Percentiles rank a stretch among this genome's conserved stretches.
These are phyloP conservation scores for Dascyllus trimaculatus DNA, from an alignment of 2,113 vertebrate species.

Conservation along the genomic window DNA sequence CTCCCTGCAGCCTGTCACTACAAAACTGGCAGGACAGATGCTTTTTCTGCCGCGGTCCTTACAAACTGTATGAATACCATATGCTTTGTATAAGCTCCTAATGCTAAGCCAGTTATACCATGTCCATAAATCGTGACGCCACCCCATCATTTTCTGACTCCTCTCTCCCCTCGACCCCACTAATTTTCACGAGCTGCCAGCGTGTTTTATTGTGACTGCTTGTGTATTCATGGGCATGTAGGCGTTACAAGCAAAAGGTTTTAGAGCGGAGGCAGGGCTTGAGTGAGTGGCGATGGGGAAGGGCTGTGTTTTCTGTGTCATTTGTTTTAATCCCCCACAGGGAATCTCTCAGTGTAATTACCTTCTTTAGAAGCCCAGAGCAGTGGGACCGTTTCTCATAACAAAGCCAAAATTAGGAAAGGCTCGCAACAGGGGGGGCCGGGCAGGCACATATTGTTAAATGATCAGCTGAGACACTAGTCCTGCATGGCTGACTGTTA, in stretches of 20 bases:
- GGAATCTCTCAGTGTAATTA: conserved; percentile 79
- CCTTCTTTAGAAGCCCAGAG: conserved; percentile 72
- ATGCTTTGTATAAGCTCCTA: conserved; percentile 64
- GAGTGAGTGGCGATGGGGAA: conserved; percentile 45
- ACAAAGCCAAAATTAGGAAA: conserved; percentile 68
- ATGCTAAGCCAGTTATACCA: conserved; percentile 46
- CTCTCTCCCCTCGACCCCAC: conserved; percentile 37
- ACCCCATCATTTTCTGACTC: conserved; percentile 26
- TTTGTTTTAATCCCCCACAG: conserved; percentile 79
- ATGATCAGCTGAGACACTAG: conserved; percentile 58
- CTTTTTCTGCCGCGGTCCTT: conserved; percentile 35
- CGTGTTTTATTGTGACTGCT: conserved; percentile 64
- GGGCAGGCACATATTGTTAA: conserved; percentile 58
- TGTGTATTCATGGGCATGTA: conserved; percentile 54
- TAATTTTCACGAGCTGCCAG: conserved; percentile 66
- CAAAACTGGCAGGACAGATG: conserved; percentile 66
- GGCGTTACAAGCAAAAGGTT: conserved; percentile 59
- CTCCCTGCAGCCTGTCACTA: conserved; percentile 62
- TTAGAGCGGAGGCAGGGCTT: conserved; percentile 37
- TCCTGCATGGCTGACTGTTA: conserved; percentile 7
- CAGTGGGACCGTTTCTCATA: conserved; percentile 69
- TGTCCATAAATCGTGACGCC: conserved; percentile 52
- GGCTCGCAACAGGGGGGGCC: conserved; percentile 27
- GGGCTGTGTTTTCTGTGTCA: conserved; percentile 70
- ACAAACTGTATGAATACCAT: conserved; percentile 50